Base-by-base conservation (phyloP, 2,113 vertebrate genomes). In the Danionella cerebrum region DNA sequence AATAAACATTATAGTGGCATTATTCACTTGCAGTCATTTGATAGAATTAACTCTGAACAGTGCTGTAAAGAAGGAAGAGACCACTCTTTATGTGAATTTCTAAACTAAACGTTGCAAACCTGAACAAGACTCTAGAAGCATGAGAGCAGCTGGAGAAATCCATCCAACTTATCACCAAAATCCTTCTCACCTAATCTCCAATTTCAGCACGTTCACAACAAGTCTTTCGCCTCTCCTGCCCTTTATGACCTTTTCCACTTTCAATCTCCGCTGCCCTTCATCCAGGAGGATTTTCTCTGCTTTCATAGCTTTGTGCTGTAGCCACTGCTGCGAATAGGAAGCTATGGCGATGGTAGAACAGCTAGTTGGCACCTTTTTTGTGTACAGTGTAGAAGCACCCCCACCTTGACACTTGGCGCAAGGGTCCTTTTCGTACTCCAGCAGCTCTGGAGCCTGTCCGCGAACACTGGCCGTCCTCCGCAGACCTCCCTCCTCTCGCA, bases 341-440 rank as follows among this genome's bases (percentile, higher is more conserved):
- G 38, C 29, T 63, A 35, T 33, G 27, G 9, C 9, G n/a, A 16
- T 12, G 4, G 36, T 24, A 41, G 36, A 51, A 14, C 25, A 42
- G 25, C 33, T 29, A 45, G 38, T 35, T 57, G 29, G 51, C 12
- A 1, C 41, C 24, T 18, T 58, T 51, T 18, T 29, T 50, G 57
- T 50, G 50, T n/a, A 22, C 5, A 42, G n/a, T n/a, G n/a, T n/a
- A n/a, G n/a, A n/a, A n/a, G 27, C 36, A 59, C 14, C 79, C 91
- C 92, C 84, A 97, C 95, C 77, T 1, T 85, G 90, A 75, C 94
- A 96, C 53, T 86, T 88, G 65, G 84, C 86, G 22, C 94, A 98
- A 7, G 87, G 92, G 67, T 91, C 89, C 75, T 93, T 92, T 68
- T 89, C 88, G 5, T 95, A 94, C 44, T 96, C 93, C 79, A 91